Percentiles rank a stretch among this genome's conserved stretches.
phyloP scores from a whole-genome alignment of 2,113 vertebrate species.

The Tragulus kanchil region DNA sequence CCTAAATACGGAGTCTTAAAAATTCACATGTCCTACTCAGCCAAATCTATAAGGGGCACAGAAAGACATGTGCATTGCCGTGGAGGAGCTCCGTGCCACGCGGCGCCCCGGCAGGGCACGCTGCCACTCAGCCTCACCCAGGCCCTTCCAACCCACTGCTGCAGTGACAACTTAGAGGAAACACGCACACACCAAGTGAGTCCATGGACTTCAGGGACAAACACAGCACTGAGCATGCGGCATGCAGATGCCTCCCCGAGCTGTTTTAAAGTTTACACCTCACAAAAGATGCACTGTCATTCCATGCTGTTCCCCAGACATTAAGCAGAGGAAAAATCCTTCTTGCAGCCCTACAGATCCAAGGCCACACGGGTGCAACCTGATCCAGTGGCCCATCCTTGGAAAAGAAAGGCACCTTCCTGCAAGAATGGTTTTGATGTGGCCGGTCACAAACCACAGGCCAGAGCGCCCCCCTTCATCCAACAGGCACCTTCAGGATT shows the following conservation, averaged over 20 bases:
- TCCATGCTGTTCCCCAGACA: neutral
- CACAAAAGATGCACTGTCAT: neutral
- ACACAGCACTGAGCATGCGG: neutral
- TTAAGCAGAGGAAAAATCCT: neutral
- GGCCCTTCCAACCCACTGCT: neutral
- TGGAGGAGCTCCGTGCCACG: neutral
- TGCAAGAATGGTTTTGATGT: rapidly evolving
- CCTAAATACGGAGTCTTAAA: conserved; percentile 57
- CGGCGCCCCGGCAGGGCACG: rapidly evolving
- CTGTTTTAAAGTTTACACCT: neutral
- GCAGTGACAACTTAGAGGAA: neutral
- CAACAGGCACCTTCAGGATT: too few relatives aligned
- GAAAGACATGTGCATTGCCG: neutral
- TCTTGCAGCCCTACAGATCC: rapidly evolving
- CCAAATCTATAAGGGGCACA: conserved; percentile 2
- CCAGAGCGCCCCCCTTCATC: neutral
- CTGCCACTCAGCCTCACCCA: neutral
- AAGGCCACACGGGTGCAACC: neutral
- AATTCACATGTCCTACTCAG: conserved; percentile 25
- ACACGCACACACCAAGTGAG: rapidly evolving
- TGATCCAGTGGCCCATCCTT: neutral
- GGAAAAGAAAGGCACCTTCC: too few relatives aligned
- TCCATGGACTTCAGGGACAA: neutral
- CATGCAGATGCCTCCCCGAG: neutral
- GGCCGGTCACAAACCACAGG: rapidly evolving